A percentile compares a stretch with the other conserved stretches of the same genome.
Evolutionary conservation across 2,888 invertebrate genomes (phyloP).

Genomic region (Pseudococcus jackbeardsleyi): DNA sequence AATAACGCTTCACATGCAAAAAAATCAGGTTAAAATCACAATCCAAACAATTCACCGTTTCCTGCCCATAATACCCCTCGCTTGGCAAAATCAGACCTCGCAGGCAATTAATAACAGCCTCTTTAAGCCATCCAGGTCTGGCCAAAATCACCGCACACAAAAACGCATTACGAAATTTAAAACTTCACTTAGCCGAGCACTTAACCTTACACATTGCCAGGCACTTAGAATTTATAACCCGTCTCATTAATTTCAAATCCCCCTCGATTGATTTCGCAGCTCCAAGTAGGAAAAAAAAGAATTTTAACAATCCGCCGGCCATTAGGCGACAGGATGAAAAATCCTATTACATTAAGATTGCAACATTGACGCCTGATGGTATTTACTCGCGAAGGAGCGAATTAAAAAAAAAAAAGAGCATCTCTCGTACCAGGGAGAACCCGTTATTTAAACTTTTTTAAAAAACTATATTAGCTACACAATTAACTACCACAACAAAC

Average conservation of each 20-base stretch:
- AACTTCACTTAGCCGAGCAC: conserved; percentile 13
- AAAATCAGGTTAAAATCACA: no score
- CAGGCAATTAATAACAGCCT: no score
- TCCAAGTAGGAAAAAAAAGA: neutral
- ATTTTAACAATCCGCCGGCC: conserved; percentile 15
- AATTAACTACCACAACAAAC: conserved; percentile 48
- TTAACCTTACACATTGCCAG: neutral
- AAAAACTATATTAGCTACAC: conserved; percentile 42
- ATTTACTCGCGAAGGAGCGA: neutral
- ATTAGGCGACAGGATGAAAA: conserved; percentile 46
- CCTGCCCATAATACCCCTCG: no score
- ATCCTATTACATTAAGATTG: conserved; percentile 46
- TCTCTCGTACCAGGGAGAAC: neutral
- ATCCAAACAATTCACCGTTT: neutral
- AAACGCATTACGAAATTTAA: neutral
- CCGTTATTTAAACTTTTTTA: conserved; percentile 48
- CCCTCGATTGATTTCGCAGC: conserved; percentile 31
- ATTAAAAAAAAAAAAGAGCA: neutral
- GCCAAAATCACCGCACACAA: neutral
- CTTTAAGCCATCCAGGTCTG: no score
- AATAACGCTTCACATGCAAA: no score
- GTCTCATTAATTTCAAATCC: conserved; percentile 33
- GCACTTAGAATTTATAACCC: conserved; percentile 5
- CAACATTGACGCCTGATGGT: conserved; percentile 44
- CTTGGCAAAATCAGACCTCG: no score